Conservation (phyloP, 1,140 invertebrate genomes). For the Daktulosphaira vitifoliae region DNA sequence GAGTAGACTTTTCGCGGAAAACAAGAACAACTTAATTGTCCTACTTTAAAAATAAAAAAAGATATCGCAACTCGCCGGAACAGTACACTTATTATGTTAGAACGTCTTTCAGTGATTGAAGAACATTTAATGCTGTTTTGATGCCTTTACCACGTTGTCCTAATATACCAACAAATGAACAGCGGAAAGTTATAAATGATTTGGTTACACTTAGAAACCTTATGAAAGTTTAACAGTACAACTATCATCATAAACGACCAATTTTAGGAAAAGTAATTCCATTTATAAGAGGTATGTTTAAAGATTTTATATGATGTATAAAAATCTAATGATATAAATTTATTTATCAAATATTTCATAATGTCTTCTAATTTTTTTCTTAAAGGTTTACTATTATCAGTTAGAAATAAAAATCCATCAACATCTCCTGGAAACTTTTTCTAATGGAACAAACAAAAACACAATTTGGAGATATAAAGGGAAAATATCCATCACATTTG, state of each 20-base stretch:
- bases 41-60: background rate
- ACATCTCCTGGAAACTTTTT: background rate
- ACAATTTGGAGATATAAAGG: background rate
- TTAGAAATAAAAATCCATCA: background rate
- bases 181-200: background rate
- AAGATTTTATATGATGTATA: background rate
- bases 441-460: background rate
- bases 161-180: too few relatives aligned
- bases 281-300: background rate
- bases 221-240: too few relatives aligned
- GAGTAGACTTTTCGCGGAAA: background rate
- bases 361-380: too few relatives aligned
- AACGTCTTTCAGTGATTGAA: background rate
- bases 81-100: background rate
- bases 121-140: background rate
- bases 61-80: background rate
- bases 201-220: background rate
- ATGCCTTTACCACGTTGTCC: too few relatives aligned
- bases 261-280: background rate
- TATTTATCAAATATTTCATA: too few relatives aligned
- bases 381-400: background rate
- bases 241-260: background rate
- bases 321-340: too few relatives aligned
- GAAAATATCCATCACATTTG: too few relatives aligned
- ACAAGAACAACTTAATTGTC: too few relatives aligned